These are phyloP conservation scores for Engraulis encrasicolus DNA, from an alignment of 2,113 vertebrate species.

Conservation along the genomic window DNA sequence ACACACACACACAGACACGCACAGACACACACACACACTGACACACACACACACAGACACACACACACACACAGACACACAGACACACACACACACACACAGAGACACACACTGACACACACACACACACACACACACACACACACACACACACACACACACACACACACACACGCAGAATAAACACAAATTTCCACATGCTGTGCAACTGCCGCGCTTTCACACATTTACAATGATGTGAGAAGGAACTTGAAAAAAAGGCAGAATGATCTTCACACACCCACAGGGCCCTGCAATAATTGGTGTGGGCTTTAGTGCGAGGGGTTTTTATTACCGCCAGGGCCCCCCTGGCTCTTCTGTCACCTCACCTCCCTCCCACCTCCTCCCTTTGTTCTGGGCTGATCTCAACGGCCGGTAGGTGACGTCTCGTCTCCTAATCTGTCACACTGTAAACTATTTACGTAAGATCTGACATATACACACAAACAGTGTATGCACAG, in stretches of 20 bases:
- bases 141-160: conserved; percentile 6
- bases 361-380: conserved; percentile 33
- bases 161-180: not conserved
- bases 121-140: not conserved
- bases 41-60: conserved; percentile 33
- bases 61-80: not conserved
- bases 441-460: not conserved
- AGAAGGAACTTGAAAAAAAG: conserved; percentile 29
- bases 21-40: too few relatives aligned
- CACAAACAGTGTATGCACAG: not conserved
- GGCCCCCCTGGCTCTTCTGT: conserved; percentile 43
- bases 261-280: not conserved
- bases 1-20: too few relatives aligned
- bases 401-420: conserved; percentile 12
- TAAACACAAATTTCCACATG: conserved; percentile 11
- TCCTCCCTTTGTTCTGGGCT: conserved; percentile 11
- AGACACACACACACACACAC: not conserved
- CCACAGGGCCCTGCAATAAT: conserved; percentile 48
- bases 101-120: too few relatives aligned
- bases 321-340: conserved; percentile 53
- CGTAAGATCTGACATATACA: not conserved
- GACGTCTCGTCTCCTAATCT: conserved; percentile 10
- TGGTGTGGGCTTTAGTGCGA: conserved; percentile 48
- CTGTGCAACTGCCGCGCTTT: conserved; percentile 39
- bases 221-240: conserved; percentile 47